Base-by-base conservation (phyloP, 1,140 invertebrate genomes). In the Campoletis sonorensis region DNA sequence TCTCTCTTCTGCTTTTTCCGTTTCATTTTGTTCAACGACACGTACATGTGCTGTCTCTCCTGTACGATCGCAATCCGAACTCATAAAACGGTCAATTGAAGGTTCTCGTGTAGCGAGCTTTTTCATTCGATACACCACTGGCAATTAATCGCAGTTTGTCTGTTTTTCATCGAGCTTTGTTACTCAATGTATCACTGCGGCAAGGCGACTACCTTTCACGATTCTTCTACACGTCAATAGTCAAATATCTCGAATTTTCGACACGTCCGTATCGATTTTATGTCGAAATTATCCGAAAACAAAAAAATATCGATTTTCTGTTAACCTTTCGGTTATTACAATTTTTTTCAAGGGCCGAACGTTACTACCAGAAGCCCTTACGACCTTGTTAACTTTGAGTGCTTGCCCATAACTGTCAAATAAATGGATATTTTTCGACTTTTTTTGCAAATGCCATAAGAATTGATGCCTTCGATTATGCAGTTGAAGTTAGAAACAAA, bases 61-160 rank as follows among this genome's bases (percentile, higher is more conserved):
- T 72, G 40, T 21, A 26, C 70, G n/a, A 0, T n/a, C 1, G 51
- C 7, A 37, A 8, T 49, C 15, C 5, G 13, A 40, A 40, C 70
- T 72, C 33, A 49, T 72, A 49, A 72, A 72, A 72, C 70, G 70
- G 70, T 72, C 23, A 72, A 72, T 72, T 49, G 70, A 72, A 37
- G 70, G 37, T 21, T 72, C 70, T 1, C 37, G 37, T 72, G 51
- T 54, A 72, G 23, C 37, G 70, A 72, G 70, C 40, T 72, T 72
- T 72, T 72, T 54, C 70, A 72, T 72, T 72, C 70, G 70, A 70
- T 37, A 37, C n/a, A 70, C 68, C 68, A 72, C 18, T 11, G 30
- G 37, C 16, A 49, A 37, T 49, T 15, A 37, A 49, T 26, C 68
- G 70, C 70, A 23, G 37, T n/a, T n/a, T 33, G 11, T 72, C n/a